Evolutionary conservation across 2,888 invertebrate genomes (phyloP).

Genomic region (Habrosyne pyritoides): DNA sequence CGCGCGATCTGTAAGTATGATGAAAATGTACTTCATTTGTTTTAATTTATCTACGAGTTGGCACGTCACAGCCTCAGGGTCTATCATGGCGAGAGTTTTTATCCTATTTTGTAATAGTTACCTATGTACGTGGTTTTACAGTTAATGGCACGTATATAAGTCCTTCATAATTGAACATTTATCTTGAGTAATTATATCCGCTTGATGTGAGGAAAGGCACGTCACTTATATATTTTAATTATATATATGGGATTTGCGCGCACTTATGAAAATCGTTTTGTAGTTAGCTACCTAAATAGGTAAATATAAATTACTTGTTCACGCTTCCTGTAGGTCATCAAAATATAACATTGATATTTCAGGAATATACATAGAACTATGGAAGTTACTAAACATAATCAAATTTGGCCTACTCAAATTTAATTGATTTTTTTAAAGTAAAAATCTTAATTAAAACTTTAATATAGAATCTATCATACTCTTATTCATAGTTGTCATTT

Average conservation of each 20-base stretch:
- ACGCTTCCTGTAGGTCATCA: no score
- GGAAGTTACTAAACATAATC: no score
- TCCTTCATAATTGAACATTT: neutral
- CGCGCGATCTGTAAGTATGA: slow-evolving; percentile 25
- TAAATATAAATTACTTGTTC: no score
- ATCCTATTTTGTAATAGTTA: neutral
- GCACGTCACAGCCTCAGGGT: neutral
- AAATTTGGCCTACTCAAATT: no score
- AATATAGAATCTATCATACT: no score
- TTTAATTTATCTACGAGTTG: slow-evolving; percentile 4
- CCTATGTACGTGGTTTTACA: neutral
- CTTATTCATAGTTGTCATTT: no score
- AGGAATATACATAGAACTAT: no score
- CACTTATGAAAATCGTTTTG: neutral
- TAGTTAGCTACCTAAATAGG: no score
- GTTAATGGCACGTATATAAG: neutral
- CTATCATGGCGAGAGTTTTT: neutral
- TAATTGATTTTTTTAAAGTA: no score
- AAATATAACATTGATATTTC: no score
- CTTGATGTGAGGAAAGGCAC: neutral
- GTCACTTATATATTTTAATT: no score
- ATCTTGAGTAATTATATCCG: neutral
- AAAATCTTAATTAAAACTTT: no score
- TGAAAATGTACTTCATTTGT: slow-evolving; percentile 27
- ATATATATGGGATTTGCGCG: neutral